Evolutionary conservation across 2,888 invertebrate species (phyloP), one percentile per base, ranked within the genome.

Genomic region (Nomada ferruginata): DNA sequence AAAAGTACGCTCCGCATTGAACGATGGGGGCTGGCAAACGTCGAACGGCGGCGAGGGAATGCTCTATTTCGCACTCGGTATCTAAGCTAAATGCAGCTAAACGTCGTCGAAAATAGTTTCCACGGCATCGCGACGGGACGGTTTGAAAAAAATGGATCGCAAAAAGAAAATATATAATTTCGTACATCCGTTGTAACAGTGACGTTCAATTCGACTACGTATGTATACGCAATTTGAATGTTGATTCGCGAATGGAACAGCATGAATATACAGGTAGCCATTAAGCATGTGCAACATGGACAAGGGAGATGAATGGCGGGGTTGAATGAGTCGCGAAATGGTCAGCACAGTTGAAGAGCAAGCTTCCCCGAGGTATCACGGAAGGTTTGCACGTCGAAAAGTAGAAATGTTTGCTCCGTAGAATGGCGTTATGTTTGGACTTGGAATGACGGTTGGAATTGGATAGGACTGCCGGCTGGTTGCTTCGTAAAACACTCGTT

Each of bases 381-480:
- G 76, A 82, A 87, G 87, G 89, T 89, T 89, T 90, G 88, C 90
- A 91, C 90, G 90, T 86, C 86, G 88, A 88, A 90, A 92, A 91
- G 91, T 91, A 89, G 91, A 91, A 91, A 93, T 93, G 93, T 93
- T 93, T 93, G 93, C 93, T 89, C 86, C 91, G 84, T 87, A 89
- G 92, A 93, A 93, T 92, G 91, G 91, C 90, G 92, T 91, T 90
- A 91, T 92, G 91, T 93, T 93, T 93, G 92, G 91, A 91, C 93
- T 93, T 93, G 92, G 93, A 93, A 93, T 93, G 93, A 93, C 93
- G 91, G 91, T 87, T 90, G 88, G 90, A 93, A 93, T 93, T 93
- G 91, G 91, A 91, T 90, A 91, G 91, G 85, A 82, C 72, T 66
- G 23, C 63, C 81, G 55, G 76, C 78, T 66, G 83, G 64, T 76